phyloP scores from a whole-genome alignment of 1,140 invertebrate species.

The Drosophila repletoides region DNA sequence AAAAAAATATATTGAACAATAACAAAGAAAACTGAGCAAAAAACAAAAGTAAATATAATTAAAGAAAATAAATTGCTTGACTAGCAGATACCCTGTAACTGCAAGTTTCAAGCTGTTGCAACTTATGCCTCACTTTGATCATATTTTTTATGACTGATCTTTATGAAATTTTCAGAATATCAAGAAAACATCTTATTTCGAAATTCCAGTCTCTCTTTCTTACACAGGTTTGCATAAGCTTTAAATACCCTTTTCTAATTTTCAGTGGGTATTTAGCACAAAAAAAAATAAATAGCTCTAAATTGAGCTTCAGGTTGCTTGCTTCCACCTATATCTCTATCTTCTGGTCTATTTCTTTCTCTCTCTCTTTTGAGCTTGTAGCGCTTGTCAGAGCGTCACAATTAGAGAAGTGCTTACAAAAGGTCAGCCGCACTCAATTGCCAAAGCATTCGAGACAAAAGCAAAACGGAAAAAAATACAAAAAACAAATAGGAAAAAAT shows the following conservation, averaged over 20 bases:
- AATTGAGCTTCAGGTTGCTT: conserved; percentile 50
- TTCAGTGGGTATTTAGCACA: too few relatives aligned
- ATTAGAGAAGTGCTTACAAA: conserved; percentile 74
- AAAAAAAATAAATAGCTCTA: conserved; percentile 46
- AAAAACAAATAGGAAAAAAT: conserved; percentile 28
- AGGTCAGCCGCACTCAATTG: conserved; percentile 64
- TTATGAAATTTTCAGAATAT: too few relatives aligned
- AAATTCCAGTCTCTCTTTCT: too few relatives aligned
- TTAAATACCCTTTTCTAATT: too few relatives aligned
- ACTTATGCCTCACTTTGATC: too few relatives aligned
- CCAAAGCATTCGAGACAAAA: conserved; percentile 54
- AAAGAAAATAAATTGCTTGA: too few relatives aligned
- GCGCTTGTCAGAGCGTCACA: conserved; percentile 49
- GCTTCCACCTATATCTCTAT: not conserved
- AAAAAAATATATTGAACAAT: conserved; percentile 41
- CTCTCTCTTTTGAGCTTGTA: conserved; percentile 18
- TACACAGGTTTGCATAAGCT: too few relatives aligned
- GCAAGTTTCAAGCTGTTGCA: too few relatives aligned
- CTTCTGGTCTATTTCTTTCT: not conserved
- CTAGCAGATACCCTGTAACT: too few relatives aligned
- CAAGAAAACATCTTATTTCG: too few relatives aligned
- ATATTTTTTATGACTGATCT: too few relatives aligned
- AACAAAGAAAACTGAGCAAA: conserved; percentile 50
- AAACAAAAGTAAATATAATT: conserved; percentile 19
- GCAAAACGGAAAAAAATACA: conserved; percentile 34